Percentiles rank a stretch among this genome's conserved stretches.
Conservation (phyloP, 2,888 invertebrate genomes). For the Ophion costatus region DNA sequence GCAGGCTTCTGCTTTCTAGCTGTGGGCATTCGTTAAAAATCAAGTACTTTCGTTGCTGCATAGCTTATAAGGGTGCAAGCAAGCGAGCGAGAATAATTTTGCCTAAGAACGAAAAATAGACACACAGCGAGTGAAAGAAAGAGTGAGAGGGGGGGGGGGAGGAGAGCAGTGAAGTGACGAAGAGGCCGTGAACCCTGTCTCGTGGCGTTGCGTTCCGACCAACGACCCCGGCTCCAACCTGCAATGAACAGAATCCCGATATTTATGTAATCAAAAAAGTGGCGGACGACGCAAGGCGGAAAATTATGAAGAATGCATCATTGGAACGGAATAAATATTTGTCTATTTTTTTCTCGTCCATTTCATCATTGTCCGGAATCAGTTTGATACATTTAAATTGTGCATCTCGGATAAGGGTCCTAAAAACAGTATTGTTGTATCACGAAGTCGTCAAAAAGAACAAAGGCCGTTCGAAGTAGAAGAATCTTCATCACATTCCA, state of each 20-base stretch:
- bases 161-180: background rate
- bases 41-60: conserved; percentile 63
- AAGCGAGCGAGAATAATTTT: conserved; percentile 64
- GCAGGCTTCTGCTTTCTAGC: conserved; percentile 49
- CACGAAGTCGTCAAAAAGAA: too few species aligned
- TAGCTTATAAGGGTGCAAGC: conserved; percentile 54
- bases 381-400: too few species aligned
- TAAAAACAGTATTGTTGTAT: too few species aligned
- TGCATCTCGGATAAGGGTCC: too few species aligned
- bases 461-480: too few species aligned
- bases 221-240: conserved; percentile 41
- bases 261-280: conserved; percentile 49
- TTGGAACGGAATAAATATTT: too few species aligned
- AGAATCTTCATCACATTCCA: too few species aligned
- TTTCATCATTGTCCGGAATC: too few species aligned
- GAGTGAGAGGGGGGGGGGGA: too few species aligned
- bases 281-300: background rate
- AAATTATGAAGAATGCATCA: too few species aligned
- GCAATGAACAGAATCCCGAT: conserved; percentile 29
- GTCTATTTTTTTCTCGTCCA: too few species aligned
- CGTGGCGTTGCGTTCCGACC: conserved; percentile 14
- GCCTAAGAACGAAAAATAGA: conserved; percentile 14
- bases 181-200: conserved; percentile 36
- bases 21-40: conserved; percentile 66
- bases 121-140: too few species aligned